Conservation (phyloP, 2,113 vertebrate species). For the Tragelaphus buxtoni region DNA sequence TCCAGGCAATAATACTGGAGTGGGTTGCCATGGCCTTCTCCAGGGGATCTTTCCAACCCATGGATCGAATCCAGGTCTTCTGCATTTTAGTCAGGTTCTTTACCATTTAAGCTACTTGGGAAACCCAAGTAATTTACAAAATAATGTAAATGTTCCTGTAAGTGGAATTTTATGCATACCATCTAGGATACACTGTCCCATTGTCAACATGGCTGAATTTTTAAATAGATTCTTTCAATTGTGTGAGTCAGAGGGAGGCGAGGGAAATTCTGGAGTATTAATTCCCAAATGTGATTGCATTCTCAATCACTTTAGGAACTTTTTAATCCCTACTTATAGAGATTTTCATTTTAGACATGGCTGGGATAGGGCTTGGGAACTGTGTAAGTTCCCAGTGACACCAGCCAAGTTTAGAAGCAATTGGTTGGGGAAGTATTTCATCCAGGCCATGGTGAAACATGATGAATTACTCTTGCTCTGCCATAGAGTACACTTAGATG, state of each 20-base stretch:
- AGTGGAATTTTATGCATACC: neutral
- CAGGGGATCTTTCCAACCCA: neutral
- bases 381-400: neutral
- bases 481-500: neutral
- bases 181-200: neutral
- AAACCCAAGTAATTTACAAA: neutral
- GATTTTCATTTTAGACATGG: neutral
- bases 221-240: neutral
- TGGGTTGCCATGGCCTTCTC: neutral
- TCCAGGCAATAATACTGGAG: neutral
- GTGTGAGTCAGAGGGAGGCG: neutral
- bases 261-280: neutral
- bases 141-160: neutral
- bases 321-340: neutral
- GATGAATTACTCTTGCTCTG: neutral
- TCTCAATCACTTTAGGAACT: neutral
- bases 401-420: neutral
- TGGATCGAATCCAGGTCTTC: neutral
- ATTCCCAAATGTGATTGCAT: neutral
- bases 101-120: neutral
- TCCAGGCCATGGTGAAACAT: neutral
- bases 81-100: accelerated
- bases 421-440: neutral
- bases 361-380: neutral
- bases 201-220: neutral